phyloP scores from a whole-genome alignment of 2,113 vertebrate species.

The Gymnogyps californianus region DNA sequence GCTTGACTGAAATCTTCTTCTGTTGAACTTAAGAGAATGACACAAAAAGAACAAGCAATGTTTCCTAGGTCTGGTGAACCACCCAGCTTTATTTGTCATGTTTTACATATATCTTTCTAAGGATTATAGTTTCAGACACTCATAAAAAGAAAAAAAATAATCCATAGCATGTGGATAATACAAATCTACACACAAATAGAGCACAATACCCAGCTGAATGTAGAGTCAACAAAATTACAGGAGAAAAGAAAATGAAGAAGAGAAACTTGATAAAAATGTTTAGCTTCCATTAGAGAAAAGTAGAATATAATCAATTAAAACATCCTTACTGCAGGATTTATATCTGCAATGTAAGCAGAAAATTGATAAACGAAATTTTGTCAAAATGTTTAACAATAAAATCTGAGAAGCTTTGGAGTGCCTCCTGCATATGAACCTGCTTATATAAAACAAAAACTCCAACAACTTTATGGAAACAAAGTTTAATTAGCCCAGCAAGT shows the following conservation, averaged over 20 bases:
- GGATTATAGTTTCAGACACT: background rate
- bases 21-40: background rate
- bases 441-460: background rate
- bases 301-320: background rate
- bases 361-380: background rate
- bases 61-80: background rate
- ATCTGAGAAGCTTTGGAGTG: background rate
- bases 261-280: background rate
- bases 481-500: background rate
- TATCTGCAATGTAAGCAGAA: background rate
- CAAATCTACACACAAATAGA: background rate
- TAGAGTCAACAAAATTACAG: background rate
- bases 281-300: background rate
- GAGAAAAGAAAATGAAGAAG: background rate
- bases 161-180: rapidly evolving
- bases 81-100: background rate
- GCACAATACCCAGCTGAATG: background rate
- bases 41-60: background rate
- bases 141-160: background rate
- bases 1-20: background rate
- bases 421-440: background rate
- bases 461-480: background rate
- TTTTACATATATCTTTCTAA: background rate
- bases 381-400: background rate
- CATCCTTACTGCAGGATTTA: background rate